These are phyloP conservation scores for Rostratula benghalensis DNA, from an alignment of 2,113 vertebrate genomes.

Conservation along the genomic window DNA sequence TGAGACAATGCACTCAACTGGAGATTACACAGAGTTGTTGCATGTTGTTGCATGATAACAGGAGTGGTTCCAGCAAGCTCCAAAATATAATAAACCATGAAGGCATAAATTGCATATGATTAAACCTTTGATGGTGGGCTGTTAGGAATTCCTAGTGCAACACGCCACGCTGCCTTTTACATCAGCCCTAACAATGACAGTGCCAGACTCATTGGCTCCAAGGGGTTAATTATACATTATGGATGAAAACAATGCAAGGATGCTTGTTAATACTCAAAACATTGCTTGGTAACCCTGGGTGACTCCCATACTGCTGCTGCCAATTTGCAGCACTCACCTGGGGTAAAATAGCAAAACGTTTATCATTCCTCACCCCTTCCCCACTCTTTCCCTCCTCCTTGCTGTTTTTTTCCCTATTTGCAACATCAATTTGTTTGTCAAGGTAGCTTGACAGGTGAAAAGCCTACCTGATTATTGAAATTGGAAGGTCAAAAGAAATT, in stretches of 20 bases:
- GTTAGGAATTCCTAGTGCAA: conserved; percentile 52
- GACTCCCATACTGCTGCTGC: conserved; percentile 26
- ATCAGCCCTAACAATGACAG: conserved; percentile 17
- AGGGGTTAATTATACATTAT: conserved; percentile 63
- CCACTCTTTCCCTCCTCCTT: background rate
- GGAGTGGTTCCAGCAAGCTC: conserved; percentile 41
- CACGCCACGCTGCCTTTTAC: background rate
- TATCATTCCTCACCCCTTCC: conserved; percentile 16
- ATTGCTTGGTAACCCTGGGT: background rate
- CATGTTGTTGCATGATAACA: conserved; percentile 52
- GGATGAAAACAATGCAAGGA: conserved; percentile 36
- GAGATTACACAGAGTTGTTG: conserved; percentile 36
- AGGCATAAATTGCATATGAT: conserved; percentile 55
- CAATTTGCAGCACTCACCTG: conserved; percentile 53
- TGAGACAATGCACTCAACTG: conserved; percentile 36
- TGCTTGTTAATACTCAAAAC: conserved; percentile 44
- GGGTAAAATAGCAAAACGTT: conserved; percentile 46
- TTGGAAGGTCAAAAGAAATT: conserved; percentile 9
- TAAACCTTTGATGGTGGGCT: conserved; percentile 63
- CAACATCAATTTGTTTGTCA: conserved; percentile 44
- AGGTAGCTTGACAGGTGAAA: conserved; percentile 40
- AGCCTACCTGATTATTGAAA: conserved; percentile 31
- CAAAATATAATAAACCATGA: conserved; percentile 32
- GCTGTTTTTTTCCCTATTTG: background rate
- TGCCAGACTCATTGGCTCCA: conserved; percentile 54